Base-by-base conservation (phyloP, 2,113 vertebrate species). In the Herpetotheres cachinnans region DNA sequence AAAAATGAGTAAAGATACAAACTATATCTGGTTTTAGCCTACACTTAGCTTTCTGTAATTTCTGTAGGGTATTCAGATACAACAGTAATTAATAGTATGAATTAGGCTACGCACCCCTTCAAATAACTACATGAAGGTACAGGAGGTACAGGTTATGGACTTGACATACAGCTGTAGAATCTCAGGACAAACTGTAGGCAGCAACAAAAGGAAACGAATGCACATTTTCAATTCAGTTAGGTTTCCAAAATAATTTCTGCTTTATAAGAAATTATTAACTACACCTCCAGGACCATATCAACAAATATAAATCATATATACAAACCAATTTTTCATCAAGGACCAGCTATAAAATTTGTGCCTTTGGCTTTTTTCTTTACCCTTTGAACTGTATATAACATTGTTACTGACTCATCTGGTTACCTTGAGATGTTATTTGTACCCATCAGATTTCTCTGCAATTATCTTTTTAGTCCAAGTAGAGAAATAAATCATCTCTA, bases 401-500 rank as follows among this genome's bases (percentile, higher is more conserved):
- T 86, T 96, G 12, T 59, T 96, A 77, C 16, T 82, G 82, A 90
- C 27, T 82, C 24, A 96, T 94, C 74, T 76, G 71, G 44, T 95
- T 96, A 95, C 55, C 62, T 88, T 94, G 84, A 97, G 71, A 91
- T 46, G 22, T 16, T 69, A 50, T 95, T 96, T 94, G 58, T 96
- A 58, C 27, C 29, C 29, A 90, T 95, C 89, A 94, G 56, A 92
- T 96, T 95, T 93, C 55, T 83, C 89, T 83, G 54, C 81, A 96
- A 96, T 97, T 96, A 95, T 91, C 74, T 95, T 87, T 94, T 96
- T 80, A 87, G 83, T 90, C 34, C 44, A 94, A 85, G 30, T 66
- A 95, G 72, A 96, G 74, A 94, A 92, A 96, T 91, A 95, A 96
- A 95, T 97, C 32, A 95, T 88, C 54, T 92, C 42, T 86, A 74